Evolutionary conservation across 2,888 invertebrate genomes (phyloP).

Genomic region (Eristalinus sepulchralis): DNA sequence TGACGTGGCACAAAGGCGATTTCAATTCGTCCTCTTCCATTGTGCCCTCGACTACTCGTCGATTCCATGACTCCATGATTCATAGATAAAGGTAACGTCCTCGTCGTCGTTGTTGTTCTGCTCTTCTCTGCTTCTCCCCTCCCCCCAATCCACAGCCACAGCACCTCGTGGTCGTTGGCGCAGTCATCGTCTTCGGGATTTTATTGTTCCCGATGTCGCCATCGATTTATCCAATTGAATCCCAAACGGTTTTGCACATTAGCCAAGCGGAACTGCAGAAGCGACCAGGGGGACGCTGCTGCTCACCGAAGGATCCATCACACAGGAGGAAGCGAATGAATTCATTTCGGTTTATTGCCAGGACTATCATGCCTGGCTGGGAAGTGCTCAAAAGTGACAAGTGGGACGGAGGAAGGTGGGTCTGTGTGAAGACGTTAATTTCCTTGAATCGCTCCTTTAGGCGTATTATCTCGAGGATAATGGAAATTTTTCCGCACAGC

Average conservation of each 20-base stretch:
- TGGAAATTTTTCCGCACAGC: constrained; percentile 14
- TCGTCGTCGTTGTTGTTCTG: neutral
- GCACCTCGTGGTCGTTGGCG: neutral
- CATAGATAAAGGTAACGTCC: neutral
- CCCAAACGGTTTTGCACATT: constrained; percentile 43
- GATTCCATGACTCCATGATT: neutral
- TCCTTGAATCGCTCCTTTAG: constrained; percentile 43
- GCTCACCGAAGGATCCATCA: constrained; percentile 32
- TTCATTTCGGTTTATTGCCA: constrained; percentile 45
- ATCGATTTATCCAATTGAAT: constrained; percentile 61
- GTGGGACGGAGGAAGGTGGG: neutral
- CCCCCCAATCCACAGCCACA: neutral
- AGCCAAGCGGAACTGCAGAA: neutral
- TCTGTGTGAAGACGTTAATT: constrained; percentile 59
- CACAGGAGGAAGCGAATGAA: constrained; percentile 12
- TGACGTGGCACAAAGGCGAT: constrained; percentile 26
- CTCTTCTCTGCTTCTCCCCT: neutral
- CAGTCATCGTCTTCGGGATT: constrained; percentile 10
- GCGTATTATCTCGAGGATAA: constrained; percentile 47
- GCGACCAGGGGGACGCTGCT: neutral
- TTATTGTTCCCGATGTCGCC: constrained; percentile 56
- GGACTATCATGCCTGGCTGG: neutral
- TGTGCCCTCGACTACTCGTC: constrained; percentile 14
- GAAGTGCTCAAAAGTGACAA: neutral
- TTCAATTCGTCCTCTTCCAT: constrained; percentile 28